Base-by-base conservation (phyloP, 2,113 vertebrate genomes). In the Parus major region DNA sequence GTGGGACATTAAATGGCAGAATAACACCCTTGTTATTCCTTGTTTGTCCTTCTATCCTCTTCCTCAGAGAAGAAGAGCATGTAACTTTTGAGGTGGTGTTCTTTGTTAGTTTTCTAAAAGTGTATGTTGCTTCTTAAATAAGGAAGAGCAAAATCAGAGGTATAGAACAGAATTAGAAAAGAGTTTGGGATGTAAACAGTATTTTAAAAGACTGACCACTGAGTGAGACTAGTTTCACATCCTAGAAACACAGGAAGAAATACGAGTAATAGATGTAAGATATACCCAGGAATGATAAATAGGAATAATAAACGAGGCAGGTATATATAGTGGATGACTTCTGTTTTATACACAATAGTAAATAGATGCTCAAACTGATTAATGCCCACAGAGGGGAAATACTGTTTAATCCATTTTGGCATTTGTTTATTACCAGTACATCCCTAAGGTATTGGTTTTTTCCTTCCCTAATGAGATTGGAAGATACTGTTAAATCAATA, bases 241-340 rank as follows among this genome's bases (percentile, higher is more conserved):
- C 16, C 24, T 85, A 53, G 63, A 79, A 91, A 84, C 50, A 82
- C 3, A 5, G n/a, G n/a, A 36, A 41, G 35, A 17, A 71, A 20
- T 66, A 70, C 4, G 7, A 25, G 39, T 82, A 71, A 88, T 53
- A 47, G 52, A 76, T 53, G 15, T 73, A 56, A 46, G 28, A 81
- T 63, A 81, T 41, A 53, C 33, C 57, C 33, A 71, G 63, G 65
- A 97, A 93, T 61, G 73, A 95, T 78, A 91, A 86, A 80, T 69
- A 41, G 41, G 72, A 97, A 91, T 93, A 97, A 95, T 97, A 96
- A 97, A 82, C 41, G n/a, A 93, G 22, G 19, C n/a, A 95, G 23
- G 17, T 75, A 9, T 91, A 13, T 73, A 57, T 64, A 95, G 73
- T 81, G 61, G 50, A 71, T 93, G 76, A 47, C 15, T 77, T 94